phyloP scores from a whole-genome alignment of 2,113 vertebrate genomes.

The Platysteira castanea region DNA sequence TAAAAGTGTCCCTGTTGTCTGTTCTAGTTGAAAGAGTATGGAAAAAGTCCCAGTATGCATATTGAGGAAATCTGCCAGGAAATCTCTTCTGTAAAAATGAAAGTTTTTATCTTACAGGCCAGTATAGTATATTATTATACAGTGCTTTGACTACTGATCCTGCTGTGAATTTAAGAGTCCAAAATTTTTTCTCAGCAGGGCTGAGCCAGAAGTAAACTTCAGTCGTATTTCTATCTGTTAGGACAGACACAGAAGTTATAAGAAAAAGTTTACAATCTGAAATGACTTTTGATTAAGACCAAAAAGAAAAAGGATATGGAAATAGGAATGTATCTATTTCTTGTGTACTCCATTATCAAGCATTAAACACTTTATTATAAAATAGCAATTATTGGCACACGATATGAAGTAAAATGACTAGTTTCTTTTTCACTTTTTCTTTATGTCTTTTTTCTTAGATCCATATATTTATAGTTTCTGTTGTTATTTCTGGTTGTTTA shows the following conservation, averaged over 20 bases:
- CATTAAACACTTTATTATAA: not conserved
- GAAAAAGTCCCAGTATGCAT: not conserved
- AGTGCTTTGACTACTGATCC: not conserved
- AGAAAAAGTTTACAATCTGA: not conserved
- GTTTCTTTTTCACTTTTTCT: not conserved
- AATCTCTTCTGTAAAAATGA: not conserved
- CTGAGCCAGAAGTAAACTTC: not conserved
- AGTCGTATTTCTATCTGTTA: not conserved
- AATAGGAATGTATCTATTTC: not conserved
- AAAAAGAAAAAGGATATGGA: not conserved
- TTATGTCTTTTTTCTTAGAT: not conserved
- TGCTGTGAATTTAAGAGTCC: not conserved
- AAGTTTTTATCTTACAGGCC: not conserved
- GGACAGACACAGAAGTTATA: not conserved
- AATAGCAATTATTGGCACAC: not conserved
- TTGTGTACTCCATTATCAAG: not conserved
- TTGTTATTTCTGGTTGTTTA: not conserved
- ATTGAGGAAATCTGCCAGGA: not conserved
- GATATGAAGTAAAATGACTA: not conserved
- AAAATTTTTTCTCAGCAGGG: not conserved
- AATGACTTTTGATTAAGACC: not conserved
- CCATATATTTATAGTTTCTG: not conserved
- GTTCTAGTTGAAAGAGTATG: not conserved
- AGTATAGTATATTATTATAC: not conserved
- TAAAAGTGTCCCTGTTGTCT: not conserved